Evolutionary conservation across 2,888 invertebrate species (phyloP), one percentile per base, ranked within the genome.

Genomic region (Eupithecia centaureata): DNA sequence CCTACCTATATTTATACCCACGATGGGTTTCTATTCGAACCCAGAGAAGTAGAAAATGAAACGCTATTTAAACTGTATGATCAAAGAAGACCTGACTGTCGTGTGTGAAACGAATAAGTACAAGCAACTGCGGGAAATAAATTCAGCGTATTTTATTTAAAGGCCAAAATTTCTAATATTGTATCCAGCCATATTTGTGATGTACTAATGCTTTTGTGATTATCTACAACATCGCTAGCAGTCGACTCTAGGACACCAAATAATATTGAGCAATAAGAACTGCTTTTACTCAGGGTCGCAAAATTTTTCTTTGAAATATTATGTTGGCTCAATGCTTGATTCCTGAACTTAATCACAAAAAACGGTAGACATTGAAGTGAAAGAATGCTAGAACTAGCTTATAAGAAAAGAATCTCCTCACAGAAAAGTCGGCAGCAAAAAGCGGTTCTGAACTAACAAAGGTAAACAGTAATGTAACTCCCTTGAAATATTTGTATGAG

Each of bases 41-140:
- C 52, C 66, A 67, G 38, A 35, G 63, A 70, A 42, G 61, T 63
- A 70, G 70, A 70, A 66, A 70, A 70, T 70, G 65, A 66, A 69
- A 66, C 63, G 70, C 63, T 70, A 58, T 70, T 67, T 66, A 64
- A 70, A 66, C 70, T 63, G 63, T 57, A 57, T 51, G 61, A 66
- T 70, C 66, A 70, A 65, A 66, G 57, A 66, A 60, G 59, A 60
- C 56, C 51, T 69, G 51, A 56, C 51, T 25, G 54, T 18, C 54
- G 56, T 63, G 60, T 66, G 63, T 69, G 47, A 22, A 47, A 47
- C 22, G 22, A 47, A 22, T 47, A 42, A 42, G 42, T 18, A 22
- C 18, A 12, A 18, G 42, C 42, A 18, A 10, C 18, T 42, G 42
- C 8, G 42, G 18, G 18, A 18, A n/a, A 42, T 47, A 22, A 47